Percentiles rank a stretch among this genome's conserved stretches.
phyloP scores from a whole-genome alignment of 2,888 invertebrate genomes.

The Odiellus spinosus region DNA sequence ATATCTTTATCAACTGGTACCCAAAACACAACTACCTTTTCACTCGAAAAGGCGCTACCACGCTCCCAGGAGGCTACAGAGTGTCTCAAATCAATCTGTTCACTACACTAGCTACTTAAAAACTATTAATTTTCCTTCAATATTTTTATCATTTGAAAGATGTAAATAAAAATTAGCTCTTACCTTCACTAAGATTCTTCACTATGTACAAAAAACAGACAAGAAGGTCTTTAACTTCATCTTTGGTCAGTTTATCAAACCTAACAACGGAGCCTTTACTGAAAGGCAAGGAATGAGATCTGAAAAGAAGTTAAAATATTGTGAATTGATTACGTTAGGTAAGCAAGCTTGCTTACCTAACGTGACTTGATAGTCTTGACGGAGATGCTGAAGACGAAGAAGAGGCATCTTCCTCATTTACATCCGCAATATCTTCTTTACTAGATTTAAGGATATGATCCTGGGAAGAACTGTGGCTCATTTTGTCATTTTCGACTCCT shows the following conservation, averaged over 20 bases:
- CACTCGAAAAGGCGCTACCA: too few species aligned
- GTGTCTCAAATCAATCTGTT: too few species aligned
- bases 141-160: too few species aligned
- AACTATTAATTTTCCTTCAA: too few species aligned
- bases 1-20: too few species aligned
- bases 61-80: too few species aligned
- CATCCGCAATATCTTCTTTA: not conserved
- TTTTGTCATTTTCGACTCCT: too few species aligned
- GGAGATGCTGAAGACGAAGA: constrained; percentile 2
- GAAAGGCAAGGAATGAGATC: constrained; percentile 22
- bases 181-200: constrained; percentile 64
- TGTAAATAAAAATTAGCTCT: constrained; percentile 4
- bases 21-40: too few species aligned
- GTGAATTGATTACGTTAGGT: not conserved
- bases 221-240: constrained; percentile 73
- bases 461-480: too few species aligned
- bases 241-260: constrained; percentile 53
- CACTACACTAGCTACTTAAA: too few species aligned
- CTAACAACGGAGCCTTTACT: constrained; percentile 27
- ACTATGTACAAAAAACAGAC: constrained; percentile 78
- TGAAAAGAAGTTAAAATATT: constrained; percentile 2
- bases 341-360: not conserved
- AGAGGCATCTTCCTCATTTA: not conserved
- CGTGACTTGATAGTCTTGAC: too few species aligned
- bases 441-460: too few species aligned